Percentiles rank a stretch among this genome's conserved stretches.
Conservation (phyloP, 1,140 invertebrate species). For the Laupala kohalensis region DNA sequence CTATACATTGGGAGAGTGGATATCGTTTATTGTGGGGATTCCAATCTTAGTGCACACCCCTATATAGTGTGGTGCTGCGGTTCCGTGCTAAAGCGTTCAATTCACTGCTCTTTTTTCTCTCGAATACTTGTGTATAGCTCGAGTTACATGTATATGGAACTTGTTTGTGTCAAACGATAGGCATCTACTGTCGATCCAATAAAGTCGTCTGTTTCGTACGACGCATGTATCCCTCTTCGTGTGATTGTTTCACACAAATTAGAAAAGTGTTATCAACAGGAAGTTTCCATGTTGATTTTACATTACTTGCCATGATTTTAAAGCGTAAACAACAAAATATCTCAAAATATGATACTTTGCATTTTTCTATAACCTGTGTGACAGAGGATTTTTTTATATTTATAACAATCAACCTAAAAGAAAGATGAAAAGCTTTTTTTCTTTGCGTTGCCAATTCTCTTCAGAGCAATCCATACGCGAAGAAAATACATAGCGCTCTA, state of each 20-base stretch:
- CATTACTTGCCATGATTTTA: no score
- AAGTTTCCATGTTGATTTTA: no score
- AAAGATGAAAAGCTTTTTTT: no score
- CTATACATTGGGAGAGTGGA: neutral
- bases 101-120: neutral
- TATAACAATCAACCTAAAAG: no score
- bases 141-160: neutral
- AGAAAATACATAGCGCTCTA: no score
- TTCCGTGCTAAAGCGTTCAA: neutral
- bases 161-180: neutral
- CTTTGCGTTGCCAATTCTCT: no score
- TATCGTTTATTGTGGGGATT: neutral
- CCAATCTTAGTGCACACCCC: neutral
- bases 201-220: neutral
- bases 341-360: no score
- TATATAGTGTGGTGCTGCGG: neutral
- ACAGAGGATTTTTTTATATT: no score
- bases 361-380: no score
- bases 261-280: neutral
- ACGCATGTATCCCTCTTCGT: neutral
- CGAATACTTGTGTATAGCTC: neutral
- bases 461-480: no score
- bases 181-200: neutral
- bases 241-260: neutral
- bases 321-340: no score